Conservation (phyloP, 2,888 invertebrate genomes). For the Drosophila robusta region DNA sequence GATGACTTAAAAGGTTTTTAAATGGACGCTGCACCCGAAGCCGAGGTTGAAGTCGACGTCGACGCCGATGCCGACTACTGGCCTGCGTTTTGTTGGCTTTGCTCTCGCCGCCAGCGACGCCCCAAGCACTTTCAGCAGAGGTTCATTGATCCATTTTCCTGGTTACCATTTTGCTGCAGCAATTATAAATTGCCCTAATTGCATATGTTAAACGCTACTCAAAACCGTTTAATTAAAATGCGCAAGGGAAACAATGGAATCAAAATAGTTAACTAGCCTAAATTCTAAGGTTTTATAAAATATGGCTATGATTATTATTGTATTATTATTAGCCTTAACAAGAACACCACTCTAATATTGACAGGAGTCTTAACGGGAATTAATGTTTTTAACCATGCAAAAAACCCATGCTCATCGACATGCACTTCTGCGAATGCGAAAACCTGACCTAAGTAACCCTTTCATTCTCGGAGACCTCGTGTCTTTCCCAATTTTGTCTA, state of each 20-base stretch:
- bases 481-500: not conserved
- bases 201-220: slow-evolving; percentile 66
- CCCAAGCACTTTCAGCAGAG: slow-evolving; percentile 53
- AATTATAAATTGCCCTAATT: slow-evolving; percentile 41
- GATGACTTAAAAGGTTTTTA: slow-evolving; percentile 82
- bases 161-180: slow-evolving; percentile 22
- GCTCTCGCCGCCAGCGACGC: slow-evolving; percentile 74
- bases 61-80: slow-evolving; percentile 33
- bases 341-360: too few relatives aligned
- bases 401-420: too few relatives aligned
- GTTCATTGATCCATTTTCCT: slow-evolving; percentile 72
- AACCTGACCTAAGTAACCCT: too few relatives aligned
- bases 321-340: too few relatives aligned
- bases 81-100: slow-evolving; percentile 48
- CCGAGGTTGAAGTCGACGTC: slow-evolving; percentile 3
- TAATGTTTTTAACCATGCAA: too few relatives aligned
- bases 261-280: slow-evolving; percentile 12
- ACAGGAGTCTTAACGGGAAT: too few relatives aligned
- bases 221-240: slow-evolving; percentile 39
- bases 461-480: not conserved
- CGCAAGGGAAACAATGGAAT: not conserved
- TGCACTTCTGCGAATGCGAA: too few relatives aligned
- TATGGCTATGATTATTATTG: too few relatives aligned
- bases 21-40: slow-evolving; percentile 60
- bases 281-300: not conserved